Conservation (phyloP, 2,113 vertebrate species). For the Pseudonaja textilis region DNA sequence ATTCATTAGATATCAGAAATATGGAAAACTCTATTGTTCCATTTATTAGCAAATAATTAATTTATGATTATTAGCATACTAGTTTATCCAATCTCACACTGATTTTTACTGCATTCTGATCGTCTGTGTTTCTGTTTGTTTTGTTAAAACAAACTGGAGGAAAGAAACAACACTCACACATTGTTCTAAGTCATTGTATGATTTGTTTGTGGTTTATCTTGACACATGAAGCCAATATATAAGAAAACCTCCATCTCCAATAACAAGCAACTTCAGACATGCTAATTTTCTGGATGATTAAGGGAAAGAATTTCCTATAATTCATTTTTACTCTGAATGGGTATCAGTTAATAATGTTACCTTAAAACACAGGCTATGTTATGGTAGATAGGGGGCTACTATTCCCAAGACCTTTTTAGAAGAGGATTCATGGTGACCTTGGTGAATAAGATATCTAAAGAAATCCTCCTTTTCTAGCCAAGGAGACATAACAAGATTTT, state of each 20-base stretch:
- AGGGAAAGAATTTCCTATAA: background rate
- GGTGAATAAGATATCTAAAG: background rate
- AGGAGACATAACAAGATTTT: background rate
- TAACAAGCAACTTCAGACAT: background rate
- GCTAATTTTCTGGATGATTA: background rate
- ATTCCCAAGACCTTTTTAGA: background rate
- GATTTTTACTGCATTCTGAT: background rate
- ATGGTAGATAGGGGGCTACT: background rate
- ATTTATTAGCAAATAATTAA: background rate
- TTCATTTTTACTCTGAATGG: background rate
- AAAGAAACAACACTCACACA: background rate
- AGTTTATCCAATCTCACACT: background rate
- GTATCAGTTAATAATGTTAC: background rate
- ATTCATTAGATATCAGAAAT: background rate
- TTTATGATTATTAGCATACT: background rate
- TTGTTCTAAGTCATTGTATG: background rate
- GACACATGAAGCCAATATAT: background rate
- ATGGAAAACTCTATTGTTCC: background rate
- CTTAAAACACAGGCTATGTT: background rate
- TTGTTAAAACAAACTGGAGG: background rate
- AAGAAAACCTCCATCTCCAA: background rate
- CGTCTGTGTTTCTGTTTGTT: background rate
- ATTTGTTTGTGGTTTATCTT: background rate
- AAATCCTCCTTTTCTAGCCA: background rate
- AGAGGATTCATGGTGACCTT: background rate